These are phyloP conservation scores for Dromococcyx pavoninus DNA, from an alignment of 2,797 vertebrate genomes.

Conservation along the genomic window DNA sequence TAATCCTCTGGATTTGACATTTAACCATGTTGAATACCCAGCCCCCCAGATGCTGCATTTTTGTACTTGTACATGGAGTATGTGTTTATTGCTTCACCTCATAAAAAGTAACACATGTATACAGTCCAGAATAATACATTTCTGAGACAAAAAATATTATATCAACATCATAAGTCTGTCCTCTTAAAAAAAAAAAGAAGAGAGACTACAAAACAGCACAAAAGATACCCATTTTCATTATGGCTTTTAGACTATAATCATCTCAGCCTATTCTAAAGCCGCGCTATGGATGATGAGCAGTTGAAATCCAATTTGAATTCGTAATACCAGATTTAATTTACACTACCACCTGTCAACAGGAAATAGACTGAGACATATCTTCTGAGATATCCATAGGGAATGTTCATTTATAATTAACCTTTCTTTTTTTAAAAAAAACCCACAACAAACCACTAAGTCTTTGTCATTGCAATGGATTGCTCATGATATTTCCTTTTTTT, in stretches of 20 bases:
- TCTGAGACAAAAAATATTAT: constrained; percentile 37
- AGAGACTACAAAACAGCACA: constrained; percentile 49
- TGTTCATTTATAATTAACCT: constrained; percentile 72
- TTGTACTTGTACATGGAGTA: background rate
- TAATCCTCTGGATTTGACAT: background rate
- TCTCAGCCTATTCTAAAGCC: constrained; percentile 65
- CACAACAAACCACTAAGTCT: background rate
- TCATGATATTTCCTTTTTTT: constrained; percentile 58
- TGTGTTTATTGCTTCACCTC: background rate
- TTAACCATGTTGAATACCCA: background rate
- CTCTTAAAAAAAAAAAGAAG: background rate
- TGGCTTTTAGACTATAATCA: constrained; percentile 49
- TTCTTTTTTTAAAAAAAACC: background rate
- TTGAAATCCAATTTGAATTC: constrained; percentile 77
- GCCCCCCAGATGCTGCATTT: background rate
- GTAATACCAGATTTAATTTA: constrained; percentile 76
- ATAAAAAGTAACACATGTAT: background rate
- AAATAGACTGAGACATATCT: constrained; percentile 67
- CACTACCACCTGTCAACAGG: constrained; percentile 75
- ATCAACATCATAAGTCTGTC: constrained; percentile 58
- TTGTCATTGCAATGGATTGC: constrained; percentile 52
- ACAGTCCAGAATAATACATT: constrained; percentile 35
- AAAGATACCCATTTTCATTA: constrained; percentile 58
- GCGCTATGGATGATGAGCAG: constrained; percentile 65
- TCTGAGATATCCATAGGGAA: constrained; percentile 67